Evolutionary conservation across 2,113 vertebrate species (phyloP), one percentile per base, ranked within the genome.

Genomic region (Puffinus mauretanicus): DNA sequence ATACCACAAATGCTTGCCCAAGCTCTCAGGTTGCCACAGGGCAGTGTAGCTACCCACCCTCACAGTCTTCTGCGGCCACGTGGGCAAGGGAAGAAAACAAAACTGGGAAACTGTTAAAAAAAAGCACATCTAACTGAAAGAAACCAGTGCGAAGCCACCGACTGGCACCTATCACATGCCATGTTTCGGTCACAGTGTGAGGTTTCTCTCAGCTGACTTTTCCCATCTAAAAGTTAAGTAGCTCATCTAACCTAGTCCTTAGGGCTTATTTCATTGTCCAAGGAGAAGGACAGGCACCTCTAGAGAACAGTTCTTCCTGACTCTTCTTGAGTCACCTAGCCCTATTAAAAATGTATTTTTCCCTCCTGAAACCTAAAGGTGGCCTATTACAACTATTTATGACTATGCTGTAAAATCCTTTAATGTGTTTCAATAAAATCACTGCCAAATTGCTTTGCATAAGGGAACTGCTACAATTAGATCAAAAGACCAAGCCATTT

Each of bases 371-470:
- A 76, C 62, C 62, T 82, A 65, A 58, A 93, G 77, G 29, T 96
- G 78, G 57, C 58, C 77, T 80, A n/a, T 97, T 87, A 91, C 18
- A 10, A 51, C 78, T 87, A 24, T 88, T 96, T 94, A 95, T 79
- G n/a, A 91, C 77, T 85, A 40, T 77, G 71, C 66, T 86, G 84
- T 91, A 94, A 97, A 94, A 94, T 90, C 70, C 42, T 82, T 82
- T 85, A 88, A 93, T 87, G 83, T 58, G 19, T 94, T 90, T 73
- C 81, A 87, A 16, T 85, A 88, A 89, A 96, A 95, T 91, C 75
- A 66, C 64, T 77, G 51, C 83, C 66, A 95, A 94, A 89, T 94
- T 89, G 77, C 54, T 94, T 54, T 82, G 83, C 54, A 8, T 86
- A 91, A 80, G 70, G 81, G 54, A 93, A 36, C 40, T 85, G 62